Conservation (phyloP, 2,113 vertebrate species). For the Hippolais icterina region DNA sequence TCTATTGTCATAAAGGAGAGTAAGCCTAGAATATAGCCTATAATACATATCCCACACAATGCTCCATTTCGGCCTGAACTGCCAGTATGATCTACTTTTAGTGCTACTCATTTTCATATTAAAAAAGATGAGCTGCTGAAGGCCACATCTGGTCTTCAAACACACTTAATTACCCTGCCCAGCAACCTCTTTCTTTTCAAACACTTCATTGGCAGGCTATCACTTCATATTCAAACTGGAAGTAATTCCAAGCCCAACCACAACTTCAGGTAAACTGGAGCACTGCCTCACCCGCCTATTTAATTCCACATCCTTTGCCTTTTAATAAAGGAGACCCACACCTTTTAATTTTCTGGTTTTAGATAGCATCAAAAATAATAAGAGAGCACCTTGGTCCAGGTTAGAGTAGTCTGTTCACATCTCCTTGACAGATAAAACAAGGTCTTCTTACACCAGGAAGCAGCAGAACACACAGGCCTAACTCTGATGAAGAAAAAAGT, state of each 20-base stretch:
- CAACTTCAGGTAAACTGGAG: neutral
- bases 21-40: neutral
- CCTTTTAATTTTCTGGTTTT: neutral
- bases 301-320: neutral
- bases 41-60: neutral
- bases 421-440: neutral
- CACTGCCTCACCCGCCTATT: neutral
- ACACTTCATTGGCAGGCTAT: neutral
- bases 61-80: neutral
- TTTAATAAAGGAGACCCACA: neutral
- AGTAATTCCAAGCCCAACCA: neutral
- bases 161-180: neutral
- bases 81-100: neutral
- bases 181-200: neutral
- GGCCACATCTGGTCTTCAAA: neutral
- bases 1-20: neutral
- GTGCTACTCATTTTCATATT: neutral
- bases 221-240: conserved; percentile 3
- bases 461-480: neutral
- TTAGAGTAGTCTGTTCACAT: neutral
- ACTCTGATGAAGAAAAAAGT: neutral
- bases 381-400: neutral
- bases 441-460: neutral
- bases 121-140: conserved; percentile 2
- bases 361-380: neutral